phyloP scores from a whole-genome alignment of 2,797 vertebrate species.

The Huso huso region DNA sequence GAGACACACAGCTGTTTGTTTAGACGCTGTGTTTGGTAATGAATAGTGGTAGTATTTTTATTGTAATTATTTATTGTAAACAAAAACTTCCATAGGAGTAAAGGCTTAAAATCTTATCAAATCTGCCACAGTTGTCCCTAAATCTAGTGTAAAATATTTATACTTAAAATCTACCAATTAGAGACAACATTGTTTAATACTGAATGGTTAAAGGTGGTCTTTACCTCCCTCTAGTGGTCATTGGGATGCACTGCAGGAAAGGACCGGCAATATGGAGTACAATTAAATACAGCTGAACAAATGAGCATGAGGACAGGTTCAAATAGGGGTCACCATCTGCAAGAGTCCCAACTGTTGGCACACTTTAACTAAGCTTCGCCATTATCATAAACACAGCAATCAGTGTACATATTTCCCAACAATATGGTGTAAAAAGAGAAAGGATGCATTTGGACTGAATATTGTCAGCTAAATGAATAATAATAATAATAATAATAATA shows the following conservation, averaged over 20 bases:
- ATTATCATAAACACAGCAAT: constrained; percentile 70
- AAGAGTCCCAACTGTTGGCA: constrained; percentile 67
- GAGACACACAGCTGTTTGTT: no score
- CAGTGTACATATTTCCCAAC: constrained; percentile 61
- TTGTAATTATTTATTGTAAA: no score
- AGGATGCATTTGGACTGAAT: constrained; percentile 23
- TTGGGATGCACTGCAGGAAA: fast-evolving
- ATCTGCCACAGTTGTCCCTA: no score
- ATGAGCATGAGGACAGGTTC: constrained; percentile 78
- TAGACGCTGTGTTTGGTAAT: no score
- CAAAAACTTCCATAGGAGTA: no score
- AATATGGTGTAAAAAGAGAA: constrained; percentile 55
- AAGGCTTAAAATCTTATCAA: no score
- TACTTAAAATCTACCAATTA: not conserved
- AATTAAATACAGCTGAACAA: constrained; percentile 88
- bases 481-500: no score
- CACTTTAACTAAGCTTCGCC: constrained; percentile 63
- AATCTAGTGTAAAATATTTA: no score
- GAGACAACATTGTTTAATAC: constrained; percentile 12
- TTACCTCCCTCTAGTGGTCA: constrained; percentile 61
- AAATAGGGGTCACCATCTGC: constrained; percentile 88
- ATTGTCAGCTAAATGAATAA: not conserved
- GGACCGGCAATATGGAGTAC: constrained; percentile 43
- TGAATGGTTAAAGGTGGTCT: constrained; percentile 54
- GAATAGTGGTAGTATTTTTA: no score